Evolutionary conservation across 2,888 invertebrate genomes (phyloP), one percentile per base, ranked within the genome.

Genomic region (Monopis laevigella): DNA sequence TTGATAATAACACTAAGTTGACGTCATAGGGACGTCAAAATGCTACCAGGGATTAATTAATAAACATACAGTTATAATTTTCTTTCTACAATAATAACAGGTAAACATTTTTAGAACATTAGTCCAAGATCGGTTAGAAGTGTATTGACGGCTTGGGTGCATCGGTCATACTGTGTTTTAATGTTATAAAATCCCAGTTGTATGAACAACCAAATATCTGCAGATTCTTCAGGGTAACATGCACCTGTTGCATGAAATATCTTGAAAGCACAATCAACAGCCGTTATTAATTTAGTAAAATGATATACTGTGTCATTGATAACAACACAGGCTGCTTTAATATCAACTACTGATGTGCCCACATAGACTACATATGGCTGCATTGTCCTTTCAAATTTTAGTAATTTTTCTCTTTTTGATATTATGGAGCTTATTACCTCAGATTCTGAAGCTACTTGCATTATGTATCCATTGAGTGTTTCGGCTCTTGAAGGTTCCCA

Each of bases 201-300:
- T 2, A 45, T 32, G 21, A 32, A 18, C 14, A 28, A 5, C 45
- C 45, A 45, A 19, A 45, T 19, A 38, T 45, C 45, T 10, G 14
- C 38, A 19, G 30, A 21, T 19, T 43, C 45, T 14, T 45, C 41
- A 8, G 43, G 43, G 39, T 43, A 44, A 7, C 18, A 42, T n/a
- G 42, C 44, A 1, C 44, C 42, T 1, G 44, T 44, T 34, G 44
- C 18, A n/a, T 45, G 45, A 39, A 41, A 43, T 29, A 45, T 34
- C 43, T 45, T 45, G 24, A 43, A 45, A 2, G 38, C 41, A 8
- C 41, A 41, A 14, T 45, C 45, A n/a, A 45, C 40, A 7, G 44
- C 44, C 10, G 41, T 39, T 8, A 41, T 27, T 8, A 44, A 28
- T 41, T 41, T 41, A n/a, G 7, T 7, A 27, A 41, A 44, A 8